phyloP scores from a whole-genome alignment of 2,113 vertebrate genomes.

The Python bivittatus region DNA sequence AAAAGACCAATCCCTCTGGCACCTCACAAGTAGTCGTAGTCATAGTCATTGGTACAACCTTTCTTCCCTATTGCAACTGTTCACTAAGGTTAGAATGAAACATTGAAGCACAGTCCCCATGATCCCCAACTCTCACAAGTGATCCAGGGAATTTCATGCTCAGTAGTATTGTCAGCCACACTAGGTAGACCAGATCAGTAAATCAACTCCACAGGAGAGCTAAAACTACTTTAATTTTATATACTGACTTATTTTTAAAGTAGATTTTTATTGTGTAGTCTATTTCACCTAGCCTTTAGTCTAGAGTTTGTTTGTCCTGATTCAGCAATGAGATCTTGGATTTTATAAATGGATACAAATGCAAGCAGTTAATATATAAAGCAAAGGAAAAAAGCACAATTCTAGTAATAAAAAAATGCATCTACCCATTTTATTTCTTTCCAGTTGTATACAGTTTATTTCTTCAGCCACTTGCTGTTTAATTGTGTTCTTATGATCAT shows the following conservation, averaged over 20 bases:
- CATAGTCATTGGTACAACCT: too few relatives aligned
- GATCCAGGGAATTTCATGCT: too few relatives aligned
- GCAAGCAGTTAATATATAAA: conserved; percentile 2
- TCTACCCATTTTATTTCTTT: neutral
- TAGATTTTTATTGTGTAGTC: neutral
- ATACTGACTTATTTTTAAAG: neutral
- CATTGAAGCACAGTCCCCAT: too few relatives aligned
- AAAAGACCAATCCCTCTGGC: too few relatives aligned
- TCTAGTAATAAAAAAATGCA: neutral
- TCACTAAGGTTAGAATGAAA: too few relatives aligned
- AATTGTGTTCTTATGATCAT: neutral
- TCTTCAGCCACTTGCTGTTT: conserved; percentile 26
- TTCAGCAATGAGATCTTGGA: neutral
- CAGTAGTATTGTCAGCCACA: too few relatives aligned
- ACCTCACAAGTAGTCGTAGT: too few relatives aligned
- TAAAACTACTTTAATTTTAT: neutral
- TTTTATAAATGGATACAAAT: neutral
- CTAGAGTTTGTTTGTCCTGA: neutral
- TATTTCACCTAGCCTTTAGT: neutral
- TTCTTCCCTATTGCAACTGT: too few relatives aligned
- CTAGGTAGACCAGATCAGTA: too few relatives aligned
- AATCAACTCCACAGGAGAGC: too few relatives aligned
- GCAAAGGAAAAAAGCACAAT: neutral
- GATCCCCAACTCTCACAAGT: too few relatives aligned
- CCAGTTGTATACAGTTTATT: conserved; percentile 33